Conservation (phyloP, 2,113 vertebrate genomes). For the Protobothrops flavoviridis region DNA sequence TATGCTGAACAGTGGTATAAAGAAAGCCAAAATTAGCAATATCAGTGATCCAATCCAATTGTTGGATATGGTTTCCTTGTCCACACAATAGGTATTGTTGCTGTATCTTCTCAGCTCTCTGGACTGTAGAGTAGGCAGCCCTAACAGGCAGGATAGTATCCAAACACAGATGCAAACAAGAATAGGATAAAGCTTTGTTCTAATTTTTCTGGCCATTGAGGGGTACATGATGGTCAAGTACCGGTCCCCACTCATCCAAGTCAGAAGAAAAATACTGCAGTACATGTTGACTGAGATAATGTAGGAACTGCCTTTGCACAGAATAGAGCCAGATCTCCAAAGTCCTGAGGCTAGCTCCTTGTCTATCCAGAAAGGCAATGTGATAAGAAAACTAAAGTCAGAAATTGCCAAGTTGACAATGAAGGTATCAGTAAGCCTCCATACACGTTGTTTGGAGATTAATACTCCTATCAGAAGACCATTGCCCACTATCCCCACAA, state of each 20-base stretch:
- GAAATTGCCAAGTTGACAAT: constrained; percentile 74
- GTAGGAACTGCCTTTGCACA: constrained; percentile 75
- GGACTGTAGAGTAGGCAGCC: constrained; percentile 67
- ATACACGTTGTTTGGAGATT: constrained; percentile 57
- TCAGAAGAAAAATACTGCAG: constrained; percentile 73
- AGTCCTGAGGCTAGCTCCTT: constrained; percentile 49
- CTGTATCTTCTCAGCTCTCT: constrained; percentile 57
- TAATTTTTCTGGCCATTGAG: constrained; percentile 42
- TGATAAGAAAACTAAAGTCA: constrained; percentile 77
- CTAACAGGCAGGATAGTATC: constrained; percentile 71
- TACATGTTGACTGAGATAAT: constrained; percentile 78
- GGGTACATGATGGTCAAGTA: constrained; percentile 73
- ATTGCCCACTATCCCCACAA: constrained; percentile 70
- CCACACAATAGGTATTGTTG: constrained; percentile 62
- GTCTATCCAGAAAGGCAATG: constrained; percentile 74
- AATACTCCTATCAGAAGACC: constrained; percentile 62
- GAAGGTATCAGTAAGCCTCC: constrained; percentile 72
- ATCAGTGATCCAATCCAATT: constrained; percentile 53
- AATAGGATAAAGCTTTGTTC: constrained; percentile 54
- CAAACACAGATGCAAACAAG: constrained; percentile 65
- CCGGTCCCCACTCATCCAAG: constrained; percentile 74
- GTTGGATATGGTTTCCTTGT: constrained; percentile 21
- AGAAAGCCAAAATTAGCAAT: constrained; percentile 70
- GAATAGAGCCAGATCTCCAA: constrained; percentile 72
- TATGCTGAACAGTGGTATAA: constrained; percentile 71